These are phyloP conservation scores for Exephanes ischioxanthus DNA, from an alignment of 2,888 invertebrate genomes.

Conservation along the genomic window DNA sequence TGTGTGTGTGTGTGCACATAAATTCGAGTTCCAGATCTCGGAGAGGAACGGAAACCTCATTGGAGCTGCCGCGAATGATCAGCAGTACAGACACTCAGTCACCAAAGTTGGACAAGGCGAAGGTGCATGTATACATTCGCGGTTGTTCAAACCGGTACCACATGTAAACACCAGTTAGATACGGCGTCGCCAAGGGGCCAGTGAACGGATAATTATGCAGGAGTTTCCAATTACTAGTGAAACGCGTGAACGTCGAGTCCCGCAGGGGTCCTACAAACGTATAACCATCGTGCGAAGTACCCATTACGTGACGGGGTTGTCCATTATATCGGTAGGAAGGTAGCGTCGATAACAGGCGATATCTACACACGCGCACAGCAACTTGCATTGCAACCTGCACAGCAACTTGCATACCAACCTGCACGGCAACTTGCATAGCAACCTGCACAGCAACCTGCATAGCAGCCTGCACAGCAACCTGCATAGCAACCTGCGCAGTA, in stretches of 20 bases:
- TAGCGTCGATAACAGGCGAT: background rate
- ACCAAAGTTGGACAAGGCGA: slow-evolving; percentile 72
- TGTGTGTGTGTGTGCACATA: background rate
- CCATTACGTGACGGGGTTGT: background rate
- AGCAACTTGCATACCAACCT: too few species aligned
- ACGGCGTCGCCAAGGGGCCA: background rate
- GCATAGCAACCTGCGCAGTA: too few species aligned
- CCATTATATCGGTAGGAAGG: background rate
- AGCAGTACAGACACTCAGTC: background rate
- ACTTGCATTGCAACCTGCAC: too few species aligned
- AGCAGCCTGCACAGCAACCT: too few species aligned
- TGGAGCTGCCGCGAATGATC: slow-evolving; percentile 58
- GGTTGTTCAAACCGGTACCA: slow-evolving; percentile 29
- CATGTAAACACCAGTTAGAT: background rate
- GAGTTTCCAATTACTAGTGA: slow-evolving; percentile 80
- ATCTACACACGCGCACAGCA: background rate
- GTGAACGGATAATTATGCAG: slow-evolving; percentile 78
- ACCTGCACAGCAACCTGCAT: too few species aligned
- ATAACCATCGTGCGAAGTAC: background rate
- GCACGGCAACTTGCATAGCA: too few species aligned
- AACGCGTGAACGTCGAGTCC: slow-evolving; percentile 28
- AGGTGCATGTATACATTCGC: slow-evolving; percentile 34
- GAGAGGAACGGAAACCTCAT: slow-evolving; percentile 27
- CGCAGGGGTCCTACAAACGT: slow-evolving; percentile 34
- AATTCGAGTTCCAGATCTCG: slow-evolving; percentile 43